Conservation (phyloP, 2,113 vertebrate genomes). For the Peromyscus maniculatus region DNA sequence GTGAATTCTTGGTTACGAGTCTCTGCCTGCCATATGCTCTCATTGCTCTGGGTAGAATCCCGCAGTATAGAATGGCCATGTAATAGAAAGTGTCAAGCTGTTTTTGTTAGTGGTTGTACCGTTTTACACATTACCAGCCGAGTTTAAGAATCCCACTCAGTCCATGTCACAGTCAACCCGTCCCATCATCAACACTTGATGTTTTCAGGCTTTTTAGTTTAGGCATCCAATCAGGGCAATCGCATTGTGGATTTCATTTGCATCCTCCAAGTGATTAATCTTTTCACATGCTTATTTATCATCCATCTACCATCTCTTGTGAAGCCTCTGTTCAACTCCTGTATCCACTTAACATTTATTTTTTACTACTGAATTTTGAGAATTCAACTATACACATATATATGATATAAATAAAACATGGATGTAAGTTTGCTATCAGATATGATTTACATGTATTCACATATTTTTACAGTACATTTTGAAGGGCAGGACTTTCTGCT, state of each 20-base stretch:
- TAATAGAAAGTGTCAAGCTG: not conserved
- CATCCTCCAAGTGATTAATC: conserved; percentile 15
- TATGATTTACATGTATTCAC: not conserved
- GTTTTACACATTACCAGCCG: not conserved
- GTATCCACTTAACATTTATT: not conserved
- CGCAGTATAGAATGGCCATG: not conserved
- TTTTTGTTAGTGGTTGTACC: not conserved
- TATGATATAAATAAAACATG: not conserved
- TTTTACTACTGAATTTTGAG: not conserved
- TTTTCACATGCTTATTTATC: not conserved
- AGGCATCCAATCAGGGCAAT: not conserved
- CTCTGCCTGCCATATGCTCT: not conserved
- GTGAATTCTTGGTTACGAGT: not conserved
- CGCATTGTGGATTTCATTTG: not conserved
- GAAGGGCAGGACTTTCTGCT: not conserved
- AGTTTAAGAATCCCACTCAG: not conserved
- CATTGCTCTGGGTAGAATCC: not conserved
- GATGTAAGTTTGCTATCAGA: not conserved
- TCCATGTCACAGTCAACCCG: not conserved
- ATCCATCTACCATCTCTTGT: not conserved
- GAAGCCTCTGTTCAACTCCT: not conserved
- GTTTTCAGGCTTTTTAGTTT: not conserved
- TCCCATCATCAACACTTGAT: not conserved
- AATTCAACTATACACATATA: not conserved
- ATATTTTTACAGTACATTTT: not conserved